Base-by-base conservation (phyloP, 2,113 vertebrate genomes). In the Hemicordylus capensis region DNA sequence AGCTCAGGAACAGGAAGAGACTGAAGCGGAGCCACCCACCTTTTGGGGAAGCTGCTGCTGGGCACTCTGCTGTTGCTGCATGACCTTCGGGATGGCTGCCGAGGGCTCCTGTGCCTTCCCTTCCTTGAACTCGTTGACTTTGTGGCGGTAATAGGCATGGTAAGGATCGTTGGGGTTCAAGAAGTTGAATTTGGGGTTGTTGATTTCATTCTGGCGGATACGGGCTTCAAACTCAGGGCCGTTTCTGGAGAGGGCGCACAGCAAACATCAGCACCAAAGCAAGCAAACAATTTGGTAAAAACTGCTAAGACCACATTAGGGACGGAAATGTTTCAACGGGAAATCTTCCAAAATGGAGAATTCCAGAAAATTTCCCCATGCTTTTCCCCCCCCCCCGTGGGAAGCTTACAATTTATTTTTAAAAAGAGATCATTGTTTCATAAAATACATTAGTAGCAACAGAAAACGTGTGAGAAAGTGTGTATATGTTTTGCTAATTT, bases 111-210 rank as follows among this genome's bases (percentile, higher is more conserved):
- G 98, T 0, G 96, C 99, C 92, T 99, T 99, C 19, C 99, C 99
- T 94, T 99, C 99, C 88, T 99, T 99, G 95, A 99, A 99, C 93
- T 99, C 99, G 66, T 98, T 99, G 96, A 99, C 99, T 81, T 99
- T 99, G 95, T 99, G 99, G 31, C 98, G 97, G 93, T 99, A 99
- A 95, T 99, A 99, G 39, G 98, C 98, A 98, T 99, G 99, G 93
- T 99, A 99, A 4, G 99, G 99, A 85, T 99, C 98, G 0, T 96
- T 99, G 2, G 98, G 98, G 90, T 99, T 99, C 94, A 99, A 93
- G 93, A 99, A 99, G 83, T 99, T 99, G 94, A 99, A 99, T 73
- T 99, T 99, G 3, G 98, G 98, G 90, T 99, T 99, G 95, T 99
- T 99, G 92, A 99, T 99, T 89, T 99, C 99, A 83, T 99, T 99